These are phyloP conservation scores for Rotaria macrura DNA, from an alignment of 2,888 invertebrate species.

Conservation along the genomic window DNA sequence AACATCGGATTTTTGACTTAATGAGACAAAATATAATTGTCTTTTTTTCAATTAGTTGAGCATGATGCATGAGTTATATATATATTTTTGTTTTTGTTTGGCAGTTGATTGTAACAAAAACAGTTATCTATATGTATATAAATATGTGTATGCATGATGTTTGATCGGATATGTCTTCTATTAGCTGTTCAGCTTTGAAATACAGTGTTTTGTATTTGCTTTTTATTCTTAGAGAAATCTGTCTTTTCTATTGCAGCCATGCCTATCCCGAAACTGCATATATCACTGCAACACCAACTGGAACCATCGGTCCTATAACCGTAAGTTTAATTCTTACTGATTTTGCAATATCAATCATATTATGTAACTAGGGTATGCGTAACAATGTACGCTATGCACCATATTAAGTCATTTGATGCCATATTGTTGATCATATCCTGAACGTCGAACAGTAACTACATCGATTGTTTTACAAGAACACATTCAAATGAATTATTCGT, in stretches of 20 bases:
- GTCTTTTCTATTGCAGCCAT: background rate
- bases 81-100: too few relatives aligned
- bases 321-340: background rate
- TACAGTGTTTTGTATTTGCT: background rate
- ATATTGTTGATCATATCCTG: background rate
- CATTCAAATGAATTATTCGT: background rate
- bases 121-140: background rate
- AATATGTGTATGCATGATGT: background rate
- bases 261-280: slow-evolving; percentile 19
- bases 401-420: background rate
- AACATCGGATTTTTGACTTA: background rate
- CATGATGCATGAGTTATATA: slow-evolving; percentile 10
- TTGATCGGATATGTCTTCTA: background rate
- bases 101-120: background rate
- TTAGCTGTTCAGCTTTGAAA: slow-evolving; percentile 3
- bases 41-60: background rate
- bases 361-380: background rate
- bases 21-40: background rate
- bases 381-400: background rate
- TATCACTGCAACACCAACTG: background rate
- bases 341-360: background rate
- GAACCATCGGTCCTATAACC: slow-evolving; percentile 10
- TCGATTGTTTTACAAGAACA: background rate
- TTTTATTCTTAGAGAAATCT: background rate
- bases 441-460: background rate